These are phyloP conservation scores for Pangasius djambal DNA, from an alignment of 2,797 vertebrate species.

Conservation along the genomic window DNA sequence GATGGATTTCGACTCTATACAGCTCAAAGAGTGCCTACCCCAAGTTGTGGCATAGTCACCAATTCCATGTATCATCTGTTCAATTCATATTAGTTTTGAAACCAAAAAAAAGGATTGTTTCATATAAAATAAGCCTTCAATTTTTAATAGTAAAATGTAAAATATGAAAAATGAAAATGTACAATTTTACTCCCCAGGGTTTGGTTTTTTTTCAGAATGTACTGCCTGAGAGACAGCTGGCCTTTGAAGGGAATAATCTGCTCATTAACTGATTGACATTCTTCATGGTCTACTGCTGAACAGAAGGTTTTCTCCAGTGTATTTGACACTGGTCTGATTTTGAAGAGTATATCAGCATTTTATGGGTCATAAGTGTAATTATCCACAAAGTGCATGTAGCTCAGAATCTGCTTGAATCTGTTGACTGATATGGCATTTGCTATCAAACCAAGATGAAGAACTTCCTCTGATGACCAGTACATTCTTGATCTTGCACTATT, in stretches of 20 bases:
- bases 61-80: too few species aligned
- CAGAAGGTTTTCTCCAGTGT: slow-evolving; percentile 27
- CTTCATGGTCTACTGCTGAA: slow-evolving; percentile 12
- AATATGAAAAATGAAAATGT: too few species aligned
- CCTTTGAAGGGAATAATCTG: too few species aligned
- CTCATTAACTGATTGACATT: too few species aligned
- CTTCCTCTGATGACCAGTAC: slow-evolving; percentile 44
- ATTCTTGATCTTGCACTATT: slow-evolving; percentile 42
- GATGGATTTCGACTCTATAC: too few species aligned
- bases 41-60: too few species aligned
- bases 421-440: slow-evolving; percentile 45
- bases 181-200: background rate
- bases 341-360: slow-evolving; percentile 41
- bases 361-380: slow-evolving; percentile 28
- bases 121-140: too few species aligned
- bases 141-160: too few species aligned
- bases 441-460: slow-evolving; percentile 14
- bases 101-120: too few species aligned
- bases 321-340: slow-evolving; percentile 42
- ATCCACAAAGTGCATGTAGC: slow-evolving; percentile 43
- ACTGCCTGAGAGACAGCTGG: background rate
- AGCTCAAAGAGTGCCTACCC: too few species aligned
- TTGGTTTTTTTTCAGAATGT: background rate
- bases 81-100: too few species aligned
- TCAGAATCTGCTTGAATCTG: slow-evolving; percentile 51